phyloP scores from a whole-genome alignment of 2,888 invertebrate genomes.

The Doris montereyensis region DNA sequence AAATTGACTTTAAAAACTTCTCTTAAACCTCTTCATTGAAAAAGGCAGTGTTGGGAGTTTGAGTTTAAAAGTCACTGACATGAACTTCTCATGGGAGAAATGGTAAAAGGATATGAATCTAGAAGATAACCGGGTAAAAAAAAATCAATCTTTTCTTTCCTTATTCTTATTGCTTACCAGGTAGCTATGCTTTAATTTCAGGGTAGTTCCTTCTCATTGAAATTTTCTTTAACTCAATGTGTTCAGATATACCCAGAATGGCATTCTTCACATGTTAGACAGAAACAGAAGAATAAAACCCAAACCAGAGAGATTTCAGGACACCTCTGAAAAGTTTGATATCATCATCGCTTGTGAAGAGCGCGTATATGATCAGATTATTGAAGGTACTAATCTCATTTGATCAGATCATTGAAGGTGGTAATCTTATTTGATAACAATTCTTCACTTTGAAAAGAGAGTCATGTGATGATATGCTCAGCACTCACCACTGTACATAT shows the following conservation, averaged over 20 bases:
- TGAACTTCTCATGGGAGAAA: neutral
- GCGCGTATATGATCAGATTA: constrained; percentile 97
- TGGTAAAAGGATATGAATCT: neutral
- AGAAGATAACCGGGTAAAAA: neutral
- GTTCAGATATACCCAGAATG: constrained; percentile 97
- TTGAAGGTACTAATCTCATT: constrained; percentile 84
- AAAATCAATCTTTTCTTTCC: too few relatives aligned
- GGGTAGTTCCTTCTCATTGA: too few relatives aligned
- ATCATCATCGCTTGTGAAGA: constrained; percentile 98
- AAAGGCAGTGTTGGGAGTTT: neutral
- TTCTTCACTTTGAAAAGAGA: neutral
- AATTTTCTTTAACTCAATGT: too few relatives aligned
- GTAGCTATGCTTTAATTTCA: too few relatives aligned
- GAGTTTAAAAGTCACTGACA: neutral
- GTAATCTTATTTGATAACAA: neutral
- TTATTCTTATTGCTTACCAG: too few relatives aligned
- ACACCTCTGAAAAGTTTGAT: constrained; percentile 90
- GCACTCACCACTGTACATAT: too few relatives aligned
- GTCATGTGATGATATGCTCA: too few relatives aligned
- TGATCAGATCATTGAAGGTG: too few relatives aligned
- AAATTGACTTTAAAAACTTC: too few relatives aligned
- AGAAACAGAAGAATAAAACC: constrained; percentile 95
- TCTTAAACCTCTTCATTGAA: too few relatives aligned
- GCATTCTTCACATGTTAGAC: constrained; percentile 97
- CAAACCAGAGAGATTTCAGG: constrained; percentile 95